Percentiles rank a stretch among this genome's conserved stretches.
Evolutionary conservation across 2,888 invertebrate species (phyloP).

Genomic region (Eupithecia insigniata): DNA sequence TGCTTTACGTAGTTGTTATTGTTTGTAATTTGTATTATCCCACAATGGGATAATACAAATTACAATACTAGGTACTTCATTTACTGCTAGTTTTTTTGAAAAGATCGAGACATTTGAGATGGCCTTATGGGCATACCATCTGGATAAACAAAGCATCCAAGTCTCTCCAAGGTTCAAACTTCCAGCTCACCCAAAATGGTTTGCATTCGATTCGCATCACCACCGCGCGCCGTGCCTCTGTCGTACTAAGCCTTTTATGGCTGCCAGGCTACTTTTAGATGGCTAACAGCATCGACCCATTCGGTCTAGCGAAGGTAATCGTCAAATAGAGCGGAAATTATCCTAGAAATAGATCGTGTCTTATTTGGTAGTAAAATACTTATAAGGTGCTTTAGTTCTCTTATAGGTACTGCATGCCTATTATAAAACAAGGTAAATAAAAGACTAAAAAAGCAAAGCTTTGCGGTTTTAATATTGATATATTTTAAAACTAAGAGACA

Average conservation of each 20-base stretch:
- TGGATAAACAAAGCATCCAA: conserved; percentile 42
- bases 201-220: conserved; percentile 52
- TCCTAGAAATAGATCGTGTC: conserved; percentile 33
- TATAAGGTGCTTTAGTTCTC: conserved; percentile 1
- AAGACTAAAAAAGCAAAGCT: not conserved
- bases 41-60: not conserved
- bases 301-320: conserved; percentile 55
- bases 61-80: not conserved
- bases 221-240: conserved; percentile 48
- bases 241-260: conserved; percentile 75
- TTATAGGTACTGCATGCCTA: not conserved
- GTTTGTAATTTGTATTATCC: not conserved
- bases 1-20: not conserved
- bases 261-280: conserved; percentile 67
- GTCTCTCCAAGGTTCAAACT: conserved; percentile 41
- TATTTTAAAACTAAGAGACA: not conserved
- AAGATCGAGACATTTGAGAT: not conserved
- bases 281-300: conserved; percentile 55
- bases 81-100: not conserved
- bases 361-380: conserved; percentile 23
- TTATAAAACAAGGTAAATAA: not conserved
- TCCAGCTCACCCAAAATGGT: conserved; percentile 71
- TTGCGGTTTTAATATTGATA: not conserved
- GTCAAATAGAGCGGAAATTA: conserved; percentile 56
- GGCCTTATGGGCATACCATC: conserved; percentile 52